Percentiles rank a stretch among this genome's conserved stretches.
Conservation (phyloP, 2,888 invertebrate species). For the Caenorhabditis parvicauda region DNA sequence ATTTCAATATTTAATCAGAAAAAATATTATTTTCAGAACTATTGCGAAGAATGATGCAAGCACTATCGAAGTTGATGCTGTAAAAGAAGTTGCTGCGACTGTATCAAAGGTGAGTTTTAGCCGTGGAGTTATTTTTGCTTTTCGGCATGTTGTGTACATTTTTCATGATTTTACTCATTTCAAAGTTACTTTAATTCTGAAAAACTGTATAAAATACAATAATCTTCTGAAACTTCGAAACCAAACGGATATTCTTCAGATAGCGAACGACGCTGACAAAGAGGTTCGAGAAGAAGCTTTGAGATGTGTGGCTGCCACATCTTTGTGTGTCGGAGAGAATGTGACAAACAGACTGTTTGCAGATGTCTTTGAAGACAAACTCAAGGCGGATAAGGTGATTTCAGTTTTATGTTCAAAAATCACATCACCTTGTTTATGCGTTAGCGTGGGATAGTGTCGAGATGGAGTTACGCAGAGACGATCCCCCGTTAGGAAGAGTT, state of each 20-base stretch:
- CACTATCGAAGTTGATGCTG: constrained; percentile 64
- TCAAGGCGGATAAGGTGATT: constrained; percentile 88
- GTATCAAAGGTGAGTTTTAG: constrained; percentile 15
- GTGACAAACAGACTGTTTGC: constrained; percentile 79
- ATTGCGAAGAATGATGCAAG: constrained; percentile 19
- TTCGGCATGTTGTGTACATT: no score
- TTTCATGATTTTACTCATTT: no score
- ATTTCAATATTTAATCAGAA: neutral
- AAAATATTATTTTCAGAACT: neutral
- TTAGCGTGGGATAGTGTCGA: no score
- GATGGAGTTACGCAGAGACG: no score
- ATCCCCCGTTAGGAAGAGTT: no score
- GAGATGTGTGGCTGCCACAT: constrained; percentile 80
- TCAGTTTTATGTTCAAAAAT: no score
- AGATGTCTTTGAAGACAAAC: constrained; percentile 75
- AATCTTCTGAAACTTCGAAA: neutral
- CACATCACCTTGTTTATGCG: no score
- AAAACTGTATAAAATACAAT: no score
- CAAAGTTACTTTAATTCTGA: no score
- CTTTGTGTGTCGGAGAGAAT: constrained; percentile 89
- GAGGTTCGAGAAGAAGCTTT: constrained; percentile 30
- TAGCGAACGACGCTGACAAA: constrained; percentile 26
- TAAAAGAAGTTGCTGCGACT: constrained; percentile 61
- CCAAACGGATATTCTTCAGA: constrained; percentile 4
- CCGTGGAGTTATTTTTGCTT: no score